Evolutionary conservation across 2,113 vertebrate species (phyloP), one percentile per base, ranked within the genome.

Genomic region (Ardeotis arabs): DNA sequence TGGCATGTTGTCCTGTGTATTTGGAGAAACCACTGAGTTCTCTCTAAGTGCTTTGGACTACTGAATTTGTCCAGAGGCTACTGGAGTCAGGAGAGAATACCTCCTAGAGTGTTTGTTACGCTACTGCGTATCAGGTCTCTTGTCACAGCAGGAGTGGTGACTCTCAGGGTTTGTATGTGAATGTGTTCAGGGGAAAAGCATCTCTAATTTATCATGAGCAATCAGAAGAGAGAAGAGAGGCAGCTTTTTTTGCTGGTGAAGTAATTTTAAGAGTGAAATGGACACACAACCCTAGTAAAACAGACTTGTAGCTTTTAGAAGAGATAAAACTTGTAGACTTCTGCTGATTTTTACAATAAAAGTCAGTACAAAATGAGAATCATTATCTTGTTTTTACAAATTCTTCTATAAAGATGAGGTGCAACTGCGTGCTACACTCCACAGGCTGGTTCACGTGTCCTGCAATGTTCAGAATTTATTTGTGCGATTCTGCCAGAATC

Each of bases 1-100:
- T 28, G 82, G 49, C 44, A 21, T 0, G 0, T 41, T 90, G 39
- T 83, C n/a, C 58, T 69, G 27, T 0, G 0, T 17, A 0, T 18
- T 15, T 72, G 37, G n/a, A 79, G 69, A 55, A 74, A 41, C 18
- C 18, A 13, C 16, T 3, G 66, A 55, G 58, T 37, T 68, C 53
- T 28, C 31, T 50, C 6, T 33, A 14, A 15, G 12, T 35, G 19
- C 69, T 78, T 39, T 7, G 33, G 56, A 6, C 68, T 62, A 2
- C 73, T 50, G n/a, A 64, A 55, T 52, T 85, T 37, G 14, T 25
- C 15, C 4, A 72, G 56, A 41, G 66, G 53, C 67, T 83, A 4
- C 83, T 49, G 31, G 56, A 64, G 5, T 22, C 44, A 69, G 74
- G 62, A 52, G 58, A 29, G 21, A n/a, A 33, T 10, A 55, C 17